These are phyloP conservation scores for Adrianichthys oophorus DNA, from an alignment of 2,797 vertebrate species.

Conservation along the genomic window DNA sequence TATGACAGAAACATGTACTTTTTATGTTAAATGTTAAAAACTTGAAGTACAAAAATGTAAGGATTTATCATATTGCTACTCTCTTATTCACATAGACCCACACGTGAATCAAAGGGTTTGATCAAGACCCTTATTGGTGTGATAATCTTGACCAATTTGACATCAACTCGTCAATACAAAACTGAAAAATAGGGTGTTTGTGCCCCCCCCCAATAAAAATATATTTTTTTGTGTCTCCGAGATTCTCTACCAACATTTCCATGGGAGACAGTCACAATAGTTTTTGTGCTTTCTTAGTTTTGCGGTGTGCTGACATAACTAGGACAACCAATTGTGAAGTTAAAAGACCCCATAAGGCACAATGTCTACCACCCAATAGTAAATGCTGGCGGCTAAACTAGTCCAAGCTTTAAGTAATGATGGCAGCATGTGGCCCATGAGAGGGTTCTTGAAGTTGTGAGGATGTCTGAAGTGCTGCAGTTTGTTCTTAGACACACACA, in stretches of 20 bases:
- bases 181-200: background rate
- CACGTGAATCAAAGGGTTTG: too few species aligned
- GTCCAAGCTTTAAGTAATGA: conserved; percentile 61
- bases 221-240: background rate
- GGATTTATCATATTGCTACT: too few species aligned
- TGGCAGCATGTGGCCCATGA: conserved; percentile 55
- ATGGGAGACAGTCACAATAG: conserved; percentile 22
- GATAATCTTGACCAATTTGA: too few species aligned
- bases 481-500: conserved; percentile 10
- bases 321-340: conserved; percentile 68
- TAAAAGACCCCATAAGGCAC: conserved; percentile 62
- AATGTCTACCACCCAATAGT: conserved; percentile 54
- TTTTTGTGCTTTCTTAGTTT: conserved; percentile 31
- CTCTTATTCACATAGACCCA: too few species aligned
- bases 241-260: conserved; percentile 21
- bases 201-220: conserved; percentile 8
- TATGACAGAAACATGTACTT: too few species aligned
- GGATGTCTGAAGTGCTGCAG: conserved; percentile 42
- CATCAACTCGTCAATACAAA: background rate
- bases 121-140: too few species aligned
- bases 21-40: too few species aligned
- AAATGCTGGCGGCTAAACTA: conserved; percentile 45
- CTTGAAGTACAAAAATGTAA: too few species aligned
- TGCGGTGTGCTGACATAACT: conserved; percentile 62
- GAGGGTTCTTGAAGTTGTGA: conserved; percentile 44